Percentiles rank a stretch among this genome's conserved stretches.
Evolutionary conservation across 23 tunicate genomes (phyloP).

Genomic region (Ciona savignyi): DNA sequence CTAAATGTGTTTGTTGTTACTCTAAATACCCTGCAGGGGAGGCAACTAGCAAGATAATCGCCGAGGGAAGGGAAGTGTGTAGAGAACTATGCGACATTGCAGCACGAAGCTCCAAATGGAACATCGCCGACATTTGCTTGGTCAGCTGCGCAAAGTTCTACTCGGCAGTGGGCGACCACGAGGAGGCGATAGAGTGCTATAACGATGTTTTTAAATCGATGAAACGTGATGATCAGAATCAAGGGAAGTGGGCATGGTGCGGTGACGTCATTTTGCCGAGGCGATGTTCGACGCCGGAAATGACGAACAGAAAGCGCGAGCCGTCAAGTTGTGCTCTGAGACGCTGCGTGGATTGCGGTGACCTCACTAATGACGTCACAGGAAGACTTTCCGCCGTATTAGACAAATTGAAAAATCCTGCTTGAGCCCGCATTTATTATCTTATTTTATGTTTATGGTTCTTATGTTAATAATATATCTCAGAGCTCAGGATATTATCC

Average conservation of each 20-base stretch:
- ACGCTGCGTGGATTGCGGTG: neutral
- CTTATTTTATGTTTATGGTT: too few relatives aligned
- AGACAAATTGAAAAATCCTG: neutral
- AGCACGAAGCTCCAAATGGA: neutral
- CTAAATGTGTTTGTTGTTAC: too few relatives aligned
- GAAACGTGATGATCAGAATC: neutral
- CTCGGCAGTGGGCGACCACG: constrained; percentile 9
- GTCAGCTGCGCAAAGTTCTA: constrained; percentile 35
- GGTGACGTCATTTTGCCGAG: constrained; percentile 7
- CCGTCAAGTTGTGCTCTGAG: neutral
- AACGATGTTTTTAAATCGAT: neutral
- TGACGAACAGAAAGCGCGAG: neutral
- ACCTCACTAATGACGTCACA: neutral
- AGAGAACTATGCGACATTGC: neutral
- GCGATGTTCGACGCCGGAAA: neutral
- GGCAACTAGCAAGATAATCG: neutral
- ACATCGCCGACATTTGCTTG: constrained; percentile 2
- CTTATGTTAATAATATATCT: too few relatives aligned
- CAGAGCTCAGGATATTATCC: too few relatives aligned
- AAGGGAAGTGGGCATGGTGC: constrained; percentile 35
- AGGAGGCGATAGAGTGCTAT: constrained; percentile 10
- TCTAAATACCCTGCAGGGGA: neutral
- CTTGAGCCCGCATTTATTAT: too few relatives aligned
- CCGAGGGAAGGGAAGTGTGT: neutral
- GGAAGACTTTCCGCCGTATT: neutral